Evolutionary conservation across 2,888 invertebrate species (phyloP).

Genomic region (Drosophila cognata): DNA sequence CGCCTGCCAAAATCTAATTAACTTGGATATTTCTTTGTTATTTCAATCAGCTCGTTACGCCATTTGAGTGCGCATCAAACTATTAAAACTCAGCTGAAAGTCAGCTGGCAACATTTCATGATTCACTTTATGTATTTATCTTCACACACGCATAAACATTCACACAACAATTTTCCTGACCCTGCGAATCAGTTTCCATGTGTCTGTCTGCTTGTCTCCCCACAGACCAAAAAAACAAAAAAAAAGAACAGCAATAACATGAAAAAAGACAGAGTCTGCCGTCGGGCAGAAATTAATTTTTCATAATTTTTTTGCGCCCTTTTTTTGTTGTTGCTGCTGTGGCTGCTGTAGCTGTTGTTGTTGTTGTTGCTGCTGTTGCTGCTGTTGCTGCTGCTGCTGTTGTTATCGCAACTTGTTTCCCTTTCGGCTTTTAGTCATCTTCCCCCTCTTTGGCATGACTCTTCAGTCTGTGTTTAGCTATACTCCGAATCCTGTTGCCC

Average conservation of each 20-base stretch:
- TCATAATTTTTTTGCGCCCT: slow-evolving; percentile 80
- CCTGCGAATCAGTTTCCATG: slow-evolving; percentile 66
- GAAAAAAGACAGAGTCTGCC: slow-evolving; percentile 57
- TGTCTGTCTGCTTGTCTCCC: slow-evolving; percentile 54
- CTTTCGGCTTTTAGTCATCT: slow-evolving; percentile 22
- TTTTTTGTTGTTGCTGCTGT: slow-evolving; percentile 47
- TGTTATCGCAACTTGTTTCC: slow-evolving; percentile 79
- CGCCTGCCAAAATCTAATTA: background rate
- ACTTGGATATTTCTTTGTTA: slow-evolving; percentile 6
- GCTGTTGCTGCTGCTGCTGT: slow-evolving; percentile 31
- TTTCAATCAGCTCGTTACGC: slow-evolving; percentile 16
- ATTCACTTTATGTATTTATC: slow-evolving; percentile 36
- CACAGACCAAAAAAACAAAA: slow-evolving; percentile 8
- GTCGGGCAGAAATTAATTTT: slow-evolving; percentile 79
- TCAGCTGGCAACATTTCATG: slow-evolving; percentile 56
- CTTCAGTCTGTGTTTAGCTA: slow-evolving; percentile 40
- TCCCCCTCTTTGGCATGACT: slow-evolving; percentile 16
- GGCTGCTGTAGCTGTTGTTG: slow-evolving; percentile 17
- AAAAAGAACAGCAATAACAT: slow-evolving; percentile 18
- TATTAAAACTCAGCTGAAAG: slow-evolving; percentile 38
- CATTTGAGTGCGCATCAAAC: slow-evolving; percentile 39
- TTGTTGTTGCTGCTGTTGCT: slow-evolving; percentile 2
- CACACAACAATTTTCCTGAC: slow-evolving; percentile 55
- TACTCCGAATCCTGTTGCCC: slow-evolving; percentile 56
- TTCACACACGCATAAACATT: slow-evolving; percentile 66